phyloP scores from a whole-genome alignment of 92 coral and sea anemone species.

The Blastomussa wellsi region DNA sequence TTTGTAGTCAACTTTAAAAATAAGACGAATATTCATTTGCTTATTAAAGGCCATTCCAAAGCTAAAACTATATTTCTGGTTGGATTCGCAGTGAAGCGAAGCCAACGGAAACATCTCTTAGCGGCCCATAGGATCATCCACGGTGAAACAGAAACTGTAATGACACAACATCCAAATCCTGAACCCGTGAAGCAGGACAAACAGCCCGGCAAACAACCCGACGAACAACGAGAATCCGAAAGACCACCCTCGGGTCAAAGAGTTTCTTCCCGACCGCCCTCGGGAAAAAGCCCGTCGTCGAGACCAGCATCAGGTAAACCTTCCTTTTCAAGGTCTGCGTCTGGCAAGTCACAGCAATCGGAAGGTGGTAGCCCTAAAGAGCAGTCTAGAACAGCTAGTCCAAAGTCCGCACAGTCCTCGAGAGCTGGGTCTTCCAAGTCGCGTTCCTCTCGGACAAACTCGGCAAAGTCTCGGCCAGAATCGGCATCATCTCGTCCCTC shows the following conservation, averaged over 20 bases:
- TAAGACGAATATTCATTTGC: neutral
- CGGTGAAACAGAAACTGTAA: conserved; percentile 63
- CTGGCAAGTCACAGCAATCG: conserved; percentile 52
- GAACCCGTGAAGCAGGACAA: conserved; percentile 60
- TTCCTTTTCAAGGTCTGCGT: conserved; percentile 36
- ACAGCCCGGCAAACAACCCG: conserved; percentile 37
- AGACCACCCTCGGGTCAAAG: conserved; percentile 46
- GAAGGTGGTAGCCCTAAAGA: conserved; percentile 53
- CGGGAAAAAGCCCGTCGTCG: conserved; percentile 39
- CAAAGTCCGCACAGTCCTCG: conserved; percentile 63
- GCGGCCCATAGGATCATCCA: conserved; percentile 98
- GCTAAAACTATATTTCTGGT: neutral
- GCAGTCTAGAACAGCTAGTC: conserved; percentile 55
- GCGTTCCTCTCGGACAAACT: conserved; percentile 52
- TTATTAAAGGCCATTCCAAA: too few relatives aligned
- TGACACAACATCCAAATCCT: conserved; percentile 67
- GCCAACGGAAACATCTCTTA: conserved; percentile 88
- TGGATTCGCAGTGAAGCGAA: conserved; percentile 70
- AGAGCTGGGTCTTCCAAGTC: conserved; percentile 64
- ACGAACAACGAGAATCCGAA: conserved; percentile 38
- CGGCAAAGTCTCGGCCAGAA: conserved; percentile 80
- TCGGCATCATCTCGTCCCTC: conserved; percentile 76
- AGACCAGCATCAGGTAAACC: conserved; percentile 58
- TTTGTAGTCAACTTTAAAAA: neutral
- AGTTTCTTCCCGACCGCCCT: conserved; percentile 45